phyloP scores from a whole-genome alignment of 2,797 vertebrate genomes.

The Pogoniulus pusillus region DNA sequence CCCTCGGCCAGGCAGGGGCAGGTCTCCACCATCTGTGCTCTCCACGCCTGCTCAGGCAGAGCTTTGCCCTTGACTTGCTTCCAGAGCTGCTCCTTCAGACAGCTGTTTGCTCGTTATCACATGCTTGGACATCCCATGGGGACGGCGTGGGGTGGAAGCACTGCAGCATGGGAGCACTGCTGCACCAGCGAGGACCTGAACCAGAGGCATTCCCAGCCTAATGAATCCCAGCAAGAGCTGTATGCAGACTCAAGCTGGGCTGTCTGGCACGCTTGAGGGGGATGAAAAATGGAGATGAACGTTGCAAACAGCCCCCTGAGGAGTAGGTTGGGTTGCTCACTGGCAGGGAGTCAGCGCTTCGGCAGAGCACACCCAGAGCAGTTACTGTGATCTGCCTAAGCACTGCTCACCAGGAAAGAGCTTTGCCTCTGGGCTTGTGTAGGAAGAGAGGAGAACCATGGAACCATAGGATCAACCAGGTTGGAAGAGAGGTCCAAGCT shows the following conservation, averaged over 20 bases:
- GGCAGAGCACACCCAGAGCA: slow-evolving; percentile 17
- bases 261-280: neutral
- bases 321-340: slow-evolving; percentile 41
- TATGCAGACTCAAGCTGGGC: neutral
- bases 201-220: neutral
- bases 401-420: neutral
- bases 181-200: rapidly evolving
- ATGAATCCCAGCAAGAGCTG: neutral
- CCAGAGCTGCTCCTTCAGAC: neutral
- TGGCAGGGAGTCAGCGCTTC: slow-evolving; percentile 29
- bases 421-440: slow-evolving; percentile 15
- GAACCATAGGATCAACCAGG: too few species aligned
- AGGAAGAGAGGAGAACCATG: neutral
- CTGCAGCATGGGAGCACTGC: neutral
- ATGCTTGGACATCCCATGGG: neutral
- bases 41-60: too few species aligned
- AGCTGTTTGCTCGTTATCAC: neutral
- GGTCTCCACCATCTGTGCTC: neutral
- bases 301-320: slow-evolving; percentile 49
- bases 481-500: too few species aligned
- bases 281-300: slow-evolving; percentile 45
- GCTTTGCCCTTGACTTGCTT: neutral
- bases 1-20: neutral
- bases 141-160: neutral
- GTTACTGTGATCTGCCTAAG: slow-evolving; percentile 33